Evolutionary conservation across 2,797 vertebrate genomes (phyloP).

Genomic region (Erithacus rubecula): DNA sequence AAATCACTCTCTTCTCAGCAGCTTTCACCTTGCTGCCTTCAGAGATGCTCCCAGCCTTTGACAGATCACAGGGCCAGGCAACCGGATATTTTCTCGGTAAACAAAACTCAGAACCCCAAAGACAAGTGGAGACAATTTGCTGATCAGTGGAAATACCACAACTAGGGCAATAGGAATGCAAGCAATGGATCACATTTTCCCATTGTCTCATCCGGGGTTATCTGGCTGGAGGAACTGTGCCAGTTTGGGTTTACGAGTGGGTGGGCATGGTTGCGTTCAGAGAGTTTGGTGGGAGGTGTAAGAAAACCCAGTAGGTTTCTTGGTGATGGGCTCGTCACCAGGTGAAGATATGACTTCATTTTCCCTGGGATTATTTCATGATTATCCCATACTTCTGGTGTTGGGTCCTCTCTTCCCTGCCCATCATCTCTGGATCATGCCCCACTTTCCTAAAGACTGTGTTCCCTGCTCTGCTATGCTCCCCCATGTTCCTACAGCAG

Average conservation of each 20-base stretch:
- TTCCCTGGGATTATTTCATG: background rate
- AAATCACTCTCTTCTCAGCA: constrained; percentile 32
- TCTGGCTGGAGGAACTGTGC: background rate
- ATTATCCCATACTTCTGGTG: background rate
- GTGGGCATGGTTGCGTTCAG: background rate
- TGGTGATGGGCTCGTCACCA: background rate
- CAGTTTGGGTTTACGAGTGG: background rate
- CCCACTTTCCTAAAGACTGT: background rate
- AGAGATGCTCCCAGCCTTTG: constrained; percentile 7
- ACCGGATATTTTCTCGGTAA: constrained; percentile 63
- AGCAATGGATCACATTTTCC: constrained; percentile 58
- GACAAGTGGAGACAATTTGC: constrained; percentile 41
- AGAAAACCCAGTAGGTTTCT: background rate
- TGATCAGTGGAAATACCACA: constrained; percentile 57
- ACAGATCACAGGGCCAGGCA: background rate
- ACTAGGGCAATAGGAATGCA: constrained; percentile 46
- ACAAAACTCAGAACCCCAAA: background rate
- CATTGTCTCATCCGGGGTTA: background rate
- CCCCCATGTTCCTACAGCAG: background rate
- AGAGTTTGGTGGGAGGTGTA: background rate
- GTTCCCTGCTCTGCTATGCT: fast-evolving
- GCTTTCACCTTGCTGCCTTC: constrained; percentile 50
- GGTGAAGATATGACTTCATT: background rate
- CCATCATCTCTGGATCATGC: background rate
- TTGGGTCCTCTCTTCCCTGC: background rate